Conservation (phyloP, 1,140 invertebrate genomes). For the Brachionus rubens region DNA sequence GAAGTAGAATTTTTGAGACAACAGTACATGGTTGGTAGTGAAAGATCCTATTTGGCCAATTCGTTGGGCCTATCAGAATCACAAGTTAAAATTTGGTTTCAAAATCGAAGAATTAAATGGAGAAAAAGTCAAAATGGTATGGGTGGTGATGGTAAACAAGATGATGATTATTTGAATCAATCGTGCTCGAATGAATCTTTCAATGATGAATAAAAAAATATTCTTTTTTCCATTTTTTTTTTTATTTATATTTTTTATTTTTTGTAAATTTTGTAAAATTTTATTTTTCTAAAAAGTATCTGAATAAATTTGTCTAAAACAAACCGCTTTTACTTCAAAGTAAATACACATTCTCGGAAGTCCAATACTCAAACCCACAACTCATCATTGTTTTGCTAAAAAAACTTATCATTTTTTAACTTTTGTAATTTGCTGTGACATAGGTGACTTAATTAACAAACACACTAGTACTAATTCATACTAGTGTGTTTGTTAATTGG, state of each 20-base stretch:
- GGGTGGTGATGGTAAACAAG: not conserved
- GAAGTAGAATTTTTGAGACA: conserved; percentile 87
- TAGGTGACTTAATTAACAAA: too few relatives aligned
- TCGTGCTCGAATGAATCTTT: conserved; percentile 8
- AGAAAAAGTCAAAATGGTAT: not conserved
- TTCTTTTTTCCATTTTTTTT: not conserved
- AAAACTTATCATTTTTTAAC: too few relatives aligned
- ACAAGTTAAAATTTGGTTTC: conserved; percentile 69
- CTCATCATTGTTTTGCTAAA: too few relatives aligned
- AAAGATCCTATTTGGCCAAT: conserved; percentile 80
- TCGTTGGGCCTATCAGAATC: conserved; percentile 83
- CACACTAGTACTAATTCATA: too few relatives aligned
- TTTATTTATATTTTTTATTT: not conserved
- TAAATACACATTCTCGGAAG: too few relatives aligned
- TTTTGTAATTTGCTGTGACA: too few relatives aligned
- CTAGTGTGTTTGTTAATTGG: too few relatives aligned
- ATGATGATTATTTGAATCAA: conserved; percentile 6
- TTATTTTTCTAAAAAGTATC: too few relatives aligned
- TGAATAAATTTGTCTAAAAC: too few relatives aligned
- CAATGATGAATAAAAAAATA: conserved; percentile 12
- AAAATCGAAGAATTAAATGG: conserved; percentile 63
- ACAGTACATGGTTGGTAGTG: conserved; percentile 92
- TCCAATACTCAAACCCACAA: too few relatives aligned
- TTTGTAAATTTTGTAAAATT: conserved; percentile 1
- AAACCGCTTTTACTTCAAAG: too few relatives aligned